These are phyloP conservation scores for Eidolon helvum DNA, from an alignment of 2,113 vertebrate species.

Conservation along the genomic window DNA sequence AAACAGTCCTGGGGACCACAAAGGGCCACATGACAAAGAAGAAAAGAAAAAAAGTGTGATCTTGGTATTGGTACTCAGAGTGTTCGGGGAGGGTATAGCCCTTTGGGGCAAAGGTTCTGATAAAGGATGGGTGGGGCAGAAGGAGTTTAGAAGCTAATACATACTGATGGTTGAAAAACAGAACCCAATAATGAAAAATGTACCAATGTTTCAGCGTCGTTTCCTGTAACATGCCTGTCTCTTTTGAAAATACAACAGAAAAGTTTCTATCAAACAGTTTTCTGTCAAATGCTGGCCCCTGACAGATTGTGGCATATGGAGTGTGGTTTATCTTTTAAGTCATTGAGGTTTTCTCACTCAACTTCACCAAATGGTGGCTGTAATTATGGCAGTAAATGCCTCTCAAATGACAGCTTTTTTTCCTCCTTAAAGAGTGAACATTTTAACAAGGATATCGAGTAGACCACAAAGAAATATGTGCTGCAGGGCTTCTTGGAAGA, in stretches of 20 bases:
- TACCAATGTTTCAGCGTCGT: background rate
- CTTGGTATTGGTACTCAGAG: background rate
- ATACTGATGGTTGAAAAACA: background rate
- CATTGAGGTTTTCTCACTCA: background rate
- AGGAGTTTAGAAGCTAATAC: background rate
- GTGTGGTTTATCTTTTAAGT: slow-evolving; percentile 47
- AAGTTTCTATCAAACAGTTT: slow-evolving; percentile 32
- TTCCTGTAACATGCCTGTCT: background rate
- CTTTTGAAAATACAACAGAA: slow-evolving; percentile 18
- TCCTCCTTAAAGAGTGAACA: background rate
- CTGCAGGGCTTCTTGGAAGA: background rate
- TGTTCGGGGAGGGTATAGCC: background rate
- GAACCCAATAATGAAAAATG: background rate
- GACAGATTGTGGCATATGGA: slow-evolving; percentile 40
- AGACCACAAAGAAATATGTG: background rate
- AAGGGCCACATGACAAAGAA: background rate
- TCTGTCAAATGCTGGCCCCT: slow-evolving; percentile 36
- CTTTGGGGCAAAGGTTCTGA: background rate
- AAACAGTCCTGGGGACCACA: background rate
- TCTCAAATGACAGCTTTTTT: slow-evolving; percentile 39
- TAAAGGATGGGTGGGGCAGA: background rate
- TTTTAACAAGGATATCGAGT: slow-evolving; percentile 4
- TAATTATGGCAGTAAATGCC: slow-evolving; percentile 49
- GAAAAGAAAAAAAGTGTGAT: background rate
- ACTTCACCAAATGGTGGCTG: slow-evolving; percentile 44